A percentile compares a stretch with the other conserved stretches of the same genome.
Evolutionary conservation across 2,797 vertebrate genomes (phyloP).

Genomic region (Sebastes steindachneri): DNA sequence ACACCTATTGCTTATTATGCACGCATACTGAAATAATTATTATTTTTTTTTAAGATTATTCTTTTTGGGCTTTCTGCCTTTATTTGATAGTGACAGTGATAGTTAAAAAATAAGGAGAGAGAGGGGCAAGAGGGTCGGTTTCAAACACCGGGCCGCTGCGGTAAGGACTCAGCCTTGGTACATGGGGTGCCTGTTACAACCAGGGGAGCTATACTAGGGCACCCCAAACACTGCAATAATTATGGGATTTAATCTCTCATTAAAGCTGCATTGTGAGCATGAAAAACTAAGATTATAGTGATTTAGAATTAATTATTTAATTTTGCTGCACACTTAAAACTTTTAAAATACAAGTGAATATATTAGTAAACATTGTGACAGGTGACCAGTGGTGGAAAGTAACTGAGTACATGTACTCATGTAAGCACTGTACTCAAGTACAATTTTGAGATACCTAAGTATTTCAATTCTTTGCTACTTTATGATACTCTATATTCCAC

Average conservation of each 20-base stretch:
- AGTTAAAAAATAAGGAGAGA: no score
- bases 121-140: no score
- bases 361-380: background rate
- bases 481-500: background rate
- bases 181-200: no score
- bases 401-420: background rate
- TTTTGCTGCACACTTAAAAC: background rate
- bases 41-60: no score
- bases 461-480: background rate
- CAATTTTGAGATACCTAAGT: background rate
- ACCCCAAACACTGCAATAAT: background rate
- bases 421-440: background rate
- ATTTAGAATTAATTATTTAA: background rate
- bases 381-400: background rate
- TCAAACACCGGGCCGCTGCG: no score
- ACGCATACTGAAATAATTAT: background rate
- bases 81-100: no score
- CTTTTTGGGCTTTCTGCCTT: accelerated
- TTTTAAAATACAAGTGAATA: background rate
- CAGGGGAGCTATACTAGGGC: no score
- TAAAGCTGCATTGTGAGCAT: background rate
- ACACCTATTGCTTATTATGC: background rate
- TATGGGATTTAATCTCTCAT: background rate
- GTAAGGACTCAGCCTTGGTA: no score
- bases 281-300: background rate